Evolutionary conservation across 2,113 vertebrate species (phyloP).

Genomic region (Nothobranchius furzeri): DNA sequence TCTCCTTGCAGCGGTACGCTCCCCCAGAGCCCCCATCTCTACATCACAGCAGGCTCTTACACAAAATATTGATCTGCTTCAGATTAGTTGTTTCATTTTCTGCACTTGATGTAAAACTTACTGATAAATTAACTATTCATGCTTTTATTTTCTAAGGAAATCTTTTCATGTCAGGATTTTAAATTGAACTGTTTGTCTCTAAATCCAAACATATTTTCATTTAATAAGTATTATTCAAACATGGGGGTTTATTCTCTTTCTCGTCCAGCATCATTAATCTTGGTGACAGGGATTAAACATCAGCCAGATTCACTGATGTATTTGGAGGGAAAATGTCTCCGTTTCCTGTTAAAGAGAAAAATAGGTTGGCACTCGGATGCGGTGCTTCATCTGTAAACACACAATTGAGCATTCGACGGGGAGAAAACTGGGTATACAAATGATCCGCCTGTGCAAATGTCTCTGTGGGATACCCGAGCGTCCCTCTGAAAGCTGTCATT

Average conservation of each 20-base stretch:
- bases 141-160: neutral
- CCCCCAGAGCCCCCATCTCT: conserved; percentile 2
- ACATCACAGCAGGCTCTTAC: neutral
- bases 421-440: conserved; percentile 49
- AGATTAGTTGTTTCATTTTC: neutral
- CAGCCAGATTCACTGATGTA: conserved; percentile 60
- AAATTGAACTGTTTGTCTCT: too few species aligned
- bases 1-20: neutral
- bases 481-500: conserved; percentile 63
- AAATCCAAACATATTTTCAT: too few species aligned
- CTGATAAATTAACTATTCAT: neutral
- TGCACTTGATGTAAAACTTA: neutral
- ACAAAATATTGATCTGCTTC: conserved; percentile 15
- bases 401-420: conserved; percentile 58
- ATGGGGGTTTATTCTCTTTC: too few species aligned
- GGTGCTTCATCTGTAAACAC: conserved; percentile 65
- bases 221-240: too few species aligned
- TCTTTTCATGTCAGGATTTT: neutral
- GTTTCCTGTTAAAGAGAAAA: conserved; percentile 65
- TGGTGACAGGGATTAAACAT: conserved; percentile 59
- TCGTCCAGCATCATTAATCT: conserved; percentile 50
- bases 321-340: conserved; percentile 60
- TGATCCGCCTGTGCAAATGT: conserved; percentile 52
- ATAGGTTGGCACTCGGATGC: conserved; percentile 39
- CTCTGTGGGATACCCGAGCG: conserved; percentile 60